Percentiles rank a stretch among this genome's conserved stretches.
Evolutionary conservation across 2,113 vertebrate species (phyloP).

Genomic region (Budorcas taxicolor): DNA sequence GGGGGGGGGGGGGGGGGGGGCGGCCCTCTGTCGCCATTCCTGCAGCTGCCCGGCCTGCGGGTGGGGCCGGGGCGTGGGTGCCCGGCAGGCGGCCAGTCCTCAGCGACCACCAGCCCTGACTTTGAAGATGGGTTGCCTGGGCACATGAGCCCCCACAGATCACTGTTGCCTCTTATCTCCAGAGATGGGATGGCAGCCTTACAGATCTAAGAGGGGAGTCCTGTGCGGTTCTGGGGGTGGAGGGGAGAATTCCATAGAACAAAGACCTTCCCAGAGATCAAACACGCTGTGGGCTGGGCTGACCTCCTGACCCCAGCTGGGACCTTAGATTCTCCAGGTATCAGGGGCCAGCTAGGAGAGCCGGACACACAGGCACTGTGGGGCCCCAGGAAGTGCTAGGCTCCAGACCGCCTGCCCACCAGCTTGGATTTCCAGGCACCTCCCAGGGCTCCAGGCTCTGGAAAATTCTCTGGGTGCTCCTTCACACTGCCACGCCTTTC

Average conservation of each 20-base stretch:
- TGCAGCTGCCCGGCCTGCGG: not conserved
- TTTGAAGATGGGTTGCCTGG: not conserved
- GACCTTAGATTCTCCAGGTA: not conserved
- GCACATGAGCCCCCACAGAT: not conserved
- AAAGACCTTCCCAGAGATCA: slow-evolving; percentile 15
- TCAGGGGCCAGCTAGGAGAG: not conserved
- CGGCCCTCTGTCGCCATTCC: not conserved
- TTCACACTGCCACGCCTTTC: not conserved
- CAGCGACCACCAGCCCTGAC: not conserved
- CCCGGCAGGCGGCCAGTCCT: not conserved
- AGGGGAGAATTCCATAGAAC: slow-evolving; percentile 33
- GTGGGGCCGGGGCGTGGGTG: not conserved
- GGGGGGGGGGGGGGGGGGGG: no score
- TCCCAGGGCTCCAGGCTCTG: not conserved
- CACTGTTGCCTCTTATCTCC: not conserved
- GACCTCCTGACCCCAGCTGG: not conserved
- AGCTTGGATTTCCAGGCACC: not conserved
- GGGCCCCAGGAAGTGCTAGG: not conserved
- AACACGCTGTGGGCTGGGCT: not conserved
- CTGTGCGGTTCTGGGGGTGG: not conserved
- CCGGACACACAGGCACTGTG: not conserved
- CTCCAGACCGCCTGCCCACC: not conserved
- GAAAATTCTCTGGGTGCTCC: not conserved
- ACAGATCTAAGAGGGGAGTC: not conserved
- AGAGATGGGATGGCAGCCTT: not conserved